Conservation (phyloP, 35 echinoderm and acorn worm species). For the Holothuria glaberrima region DNA sequence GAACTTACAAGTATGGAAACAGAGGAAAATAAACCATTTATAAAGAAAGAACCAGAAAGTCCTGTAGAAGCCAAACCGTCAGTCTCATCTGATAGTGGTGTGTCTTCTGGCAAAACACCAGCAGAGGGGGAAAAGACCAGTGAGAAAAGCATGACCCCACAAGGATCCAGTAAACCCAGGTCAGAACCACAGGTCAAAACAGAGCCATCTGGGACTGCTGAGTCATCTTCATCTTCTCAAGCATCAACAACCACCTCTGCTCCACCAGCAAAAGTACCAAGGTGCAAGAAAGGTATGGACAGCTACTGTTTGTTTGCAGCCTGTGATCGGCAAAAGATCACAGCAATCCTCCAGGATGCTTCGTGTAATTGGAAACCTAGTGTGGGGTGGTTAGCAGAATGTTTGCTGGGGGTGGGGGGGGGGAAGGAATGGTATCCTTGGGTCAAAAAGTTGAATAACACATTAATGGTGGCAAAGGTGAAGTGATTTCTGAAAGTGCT, state of each 20-base stretch:
- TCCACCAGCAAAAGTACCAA: constrained; percentile 63
- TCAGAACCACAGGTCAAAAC: constrained; percentile 20
- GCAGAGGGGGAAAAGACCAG: background rate
- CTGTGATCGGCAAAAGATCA: no score
- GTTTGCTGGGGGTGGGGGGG: no score
- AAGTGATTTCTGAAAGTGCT: no score
- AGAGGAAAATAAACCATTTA: constrained; percentile 45
- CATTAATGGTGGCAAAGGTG: no score
- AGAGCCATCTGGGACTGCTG: background rate
- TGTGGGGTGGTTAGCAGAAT: no score
- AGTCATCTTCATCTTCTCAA: background rate
- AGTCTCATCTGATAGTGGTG: constrained; percentile 24
- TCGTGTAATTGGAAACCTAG: no score
- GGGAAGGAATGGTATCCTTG: no score
- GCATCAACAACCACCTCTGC: background rate
- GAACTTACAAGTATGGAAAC: constrained; percentile 58
- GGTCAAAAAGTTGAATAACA: no score
- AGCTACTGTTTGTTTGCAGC: no score
- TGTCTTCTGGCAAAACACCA: constrained; percentile 16
- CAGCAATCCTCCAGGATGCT: no score
- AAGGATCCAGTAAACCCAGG: background rate
- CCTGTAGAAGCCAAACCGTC: constrained; percentile 58
- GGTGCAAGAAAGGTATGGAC: constrained; percentile 74
- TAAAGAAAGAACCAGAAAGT: constrained; percentile 68
- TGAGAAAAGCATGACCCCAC: constrained; percentile 9